phyloP scores from a whole-genome alignment of 2,113 vertebrate species.

The Brachypodius melanocephalos region DNA sequence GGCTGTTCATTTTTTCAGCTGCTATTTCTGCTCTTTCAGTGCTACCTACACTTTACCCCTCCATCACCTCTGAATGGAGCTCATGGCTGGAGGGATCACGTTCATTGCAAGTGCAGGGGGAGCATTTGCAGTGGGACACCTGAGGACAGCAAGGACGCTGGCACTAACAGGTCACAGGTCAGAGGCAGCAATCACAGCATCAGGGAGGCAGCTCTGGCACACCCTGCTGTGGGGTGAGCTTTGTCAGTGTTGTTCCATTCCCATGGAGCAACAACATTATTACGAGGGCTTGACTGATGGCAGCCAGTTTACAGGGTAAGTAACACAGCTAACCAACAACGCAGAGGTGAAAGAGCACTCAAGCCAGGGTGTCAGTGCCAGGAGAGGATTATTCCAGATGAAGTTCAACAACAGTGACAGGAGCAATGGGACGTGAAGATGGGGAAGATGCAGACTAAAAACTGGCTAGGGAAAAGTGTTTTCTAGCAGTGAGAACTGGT shows the following conservation, averaged over 20 bases:
- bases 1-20: neutral
- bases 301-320: neutral
- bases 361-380: neutral
- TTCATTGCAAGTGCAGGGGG: accelerated
- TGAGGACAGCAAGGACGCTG: neutral
- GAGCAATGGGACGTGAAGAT: neutral
- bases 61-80: neutral
- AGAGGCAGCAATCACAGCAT: neutral
- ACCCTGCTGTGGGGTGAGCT: neutral
- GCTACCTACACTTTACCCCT: neutral
- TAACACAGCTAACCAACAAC: neutral
- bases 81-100: accelerated
- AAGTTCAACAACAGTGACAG: neutral
- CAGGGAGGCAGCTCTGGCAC: neutral
- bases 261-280: neutral
- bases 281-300: neutral
- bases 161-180: neutral
- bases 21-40: neutral
- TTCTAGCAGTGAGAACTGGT: neutral
- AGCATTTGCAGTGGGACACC: neutral
- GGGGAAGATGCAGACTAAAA: neutral
- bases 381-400: neutral
- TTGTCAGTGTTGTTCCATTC: neutral
- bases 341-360: neutral
- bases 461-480: neutral